Base-by-base conservation (phyloP, 2,113 vertebrate species). In the Spheniscus mendiculus region DNA sequence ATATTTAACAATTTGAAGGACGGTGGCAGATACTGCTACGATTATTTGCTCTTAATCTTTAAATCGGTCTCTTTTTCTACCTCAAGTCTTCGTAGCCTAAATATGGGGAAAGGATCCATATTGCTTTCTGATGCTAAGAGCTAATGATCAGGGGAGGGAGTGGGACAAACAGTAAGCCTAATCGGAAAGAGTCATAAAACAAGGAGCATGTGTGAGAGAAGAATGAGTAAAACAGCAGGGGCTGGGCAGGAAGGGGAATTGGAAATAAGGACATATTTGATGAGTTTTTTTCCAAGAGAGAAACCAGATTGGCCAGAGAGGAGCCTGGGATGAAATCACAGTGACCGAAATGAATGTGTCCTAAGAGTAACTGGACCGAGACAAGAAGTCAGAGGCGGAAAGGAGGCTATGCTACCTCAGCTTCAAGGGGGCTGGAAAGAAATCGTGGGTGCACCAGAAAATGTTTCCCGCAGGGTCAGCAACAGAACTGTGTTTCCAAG, bases 11-110 rank as follows among this genome's bases (percentile, higher is more conserved):
- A 10, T 78, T 47, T 69, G 66, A 67, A 88, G 49, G 53, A 52
- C 0, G 0, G 22, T 74, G 42, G 23, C 44, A 94, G 27, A 20
- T 79, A 22, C 23, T 59, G n/a, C 25, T 50, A 12, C 2, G 5
- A 4, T 53, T 70, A 16, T 86, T 88, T 67, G 12, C 20, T 55
- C 34, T 90, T n/a, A 69, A 50, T 65, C 14, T 84, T 91, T 44
- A 69, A 42, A 58, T 52, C 0, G 1, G 18, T 70, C 5, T 34
- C 67, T 80, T 88, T 72, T 56, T n/a, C 16, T 61, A 12, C 34
- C 3, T 2, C 13, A 72, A 50, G 63, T 10, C 13, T 66, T 91
- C 10, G 27, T 34, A 70, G 53, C 6, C 27, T 49, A 38, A 36
- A 30, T 73, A 36, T 9, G 7, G 30, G 45, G 42, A 45, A 58